Evolutionary conservation across 2,797 vertebrate genomes (phyloP).

Genomic region (Crocodylus rhombifer): DNA sequence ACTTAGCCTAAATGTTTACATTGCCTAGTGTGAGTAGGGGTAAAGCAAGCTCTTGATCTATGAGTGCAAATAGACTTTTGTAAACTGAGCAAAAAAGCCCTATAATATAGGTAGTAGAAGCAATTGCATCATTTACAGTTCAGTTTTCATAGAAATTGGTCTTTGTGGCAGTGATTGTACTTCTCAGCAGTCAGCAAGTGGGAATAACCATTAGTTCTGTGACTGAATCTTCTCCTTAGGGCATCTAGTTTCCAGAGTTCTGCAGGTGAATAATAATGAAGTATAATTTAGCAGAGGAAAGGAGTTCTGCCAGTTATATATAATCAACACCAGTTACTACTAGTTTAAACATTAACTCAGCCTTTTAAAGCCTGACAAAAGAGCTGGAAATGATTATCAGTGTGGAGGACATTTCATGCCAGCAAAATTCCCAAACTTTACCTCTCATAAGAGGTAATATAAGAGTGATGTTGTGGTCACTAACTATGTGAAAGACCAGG

Average conservation of each 20-base stretch:
- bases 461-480: too few species aligned
- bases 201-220: slow-evolving; percentile 51
- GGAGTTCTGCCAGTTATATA: slow-evolving; percentile 42
- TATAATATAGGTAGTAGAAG: not conserved
- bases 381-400: slow-evolving; percentile 46
- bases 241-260: slow-evolving; percentile 23
- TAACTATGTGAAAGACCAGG: too few species aligned
- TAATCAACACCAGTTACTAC: not conserved
- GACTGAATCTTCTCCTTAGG: slow-evolving; percentile 19
- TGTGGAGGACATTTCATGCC: slow-evolving; percentile 13
- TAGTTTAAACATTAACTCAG: slow-evolving; percentile 66
- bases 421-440: not conserved
- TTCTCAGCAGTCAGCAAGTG: slow-evolving; percentile 1
- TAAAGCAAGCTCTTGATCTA: not conserved
- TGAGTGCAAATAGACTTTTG: not conserved
- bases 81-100: not conserved
- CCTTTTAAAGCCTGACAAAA: slow-evolving; percentile 32
- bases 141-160: not conserved
- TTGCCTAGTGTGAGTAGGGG: not conserved
- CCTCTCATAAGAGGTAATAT: too few species aligned
- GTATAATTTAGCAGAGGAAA: slow-evolving; percentile 23
- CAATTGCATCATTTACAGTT: not conserved
- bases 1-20: not conserved
- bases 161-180: not conserved
- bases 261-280: slow-evolving; percentile 63